phyloP scores from a whole-genome alignment of 35 echinoderm and acorn worm species.

The Anneissia japonica region DNA sequence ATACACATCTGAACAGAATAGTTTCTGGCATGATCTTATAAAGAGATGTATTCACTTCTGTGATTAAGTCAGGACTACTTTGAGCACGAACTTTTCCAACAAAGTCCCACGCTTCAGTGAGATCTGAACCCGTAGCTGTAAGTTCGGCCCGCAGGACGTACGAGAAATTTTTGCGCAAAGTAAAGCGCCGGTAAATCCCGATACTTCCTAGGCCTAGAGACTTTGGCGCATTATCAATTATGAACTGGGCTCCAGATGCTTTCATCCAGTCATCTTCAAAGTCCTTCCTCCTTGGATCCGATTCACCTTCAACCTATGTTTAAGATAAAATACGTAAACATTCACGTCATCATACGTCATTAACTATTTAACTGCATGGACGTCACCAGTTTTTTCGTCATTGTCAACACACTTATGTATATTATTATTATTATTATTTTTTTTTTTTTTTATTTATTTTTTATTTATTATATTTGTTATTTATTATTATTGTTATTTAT shows the following conservation, averaged over 20 bases:
- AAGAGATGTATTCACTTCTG: not conserved
- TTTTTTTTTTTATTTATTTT: no score
- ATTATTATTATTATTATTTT: no score
- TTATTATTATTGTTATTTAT: no score
- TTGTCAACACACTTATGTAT: no score
- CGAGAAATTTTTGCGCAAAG: not conserved
- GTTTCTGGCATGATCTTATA: conserved; percentile 20
- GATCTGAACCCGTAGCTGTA: not conserved
- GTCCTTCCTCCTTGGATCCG: not conserved
- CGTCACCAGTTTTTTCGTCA: no score
- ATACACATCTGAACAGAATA: conserved; percentile 1
- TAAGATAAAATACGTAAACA: no score
- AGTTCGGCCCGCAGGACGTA: conserved; percentile 35
- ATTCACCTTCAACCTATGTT: conserved; percentile 12
- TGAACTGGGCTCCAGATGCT: conserved; percentile 26
- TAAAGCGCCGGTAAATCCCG: conserved; percentile 29
- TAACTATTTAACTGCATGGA: no score
- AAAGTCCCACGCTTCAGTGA: conserved; percentile 6
- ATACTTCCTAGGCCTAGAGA: conserved; percentile 13
- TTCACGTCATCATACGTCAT: no score
- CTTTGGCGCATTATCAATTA: conserved; percentile 28
- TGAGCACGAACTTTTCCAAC: conserved; percentile 1
- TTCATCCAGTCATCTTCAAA: conserved; percentile 32
- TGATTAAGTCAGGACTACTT: not conserved
- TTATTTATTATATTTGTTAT: no score